phyloP scores from a whole-genome alignment of 2,797 vertebrate genomes.

The Semaprochilodus insignis region DNA sequence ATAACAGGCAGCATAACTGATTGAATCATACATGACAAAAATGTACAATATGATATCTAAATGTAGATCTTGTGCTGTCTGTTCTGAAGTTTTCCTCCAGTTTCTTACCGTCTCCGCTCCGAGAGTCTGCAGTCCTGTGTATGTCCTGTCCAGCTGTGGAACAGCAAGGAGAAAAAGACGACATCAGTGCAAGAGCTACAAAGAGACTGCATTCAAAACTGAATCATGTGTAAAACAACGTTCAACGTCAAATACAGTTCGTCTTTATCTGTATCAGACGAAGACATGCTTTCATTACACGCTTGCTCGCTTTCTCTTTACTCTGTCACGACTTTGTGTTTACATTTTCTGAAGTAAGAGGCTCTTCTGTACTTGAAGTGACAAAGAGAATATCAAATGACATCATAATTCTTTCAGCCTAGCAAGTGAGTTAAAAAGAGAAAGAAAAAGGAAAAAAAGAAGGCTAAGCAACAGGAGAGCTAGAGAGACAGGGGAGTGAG shows the following conservation, averaged over 20 bases:
- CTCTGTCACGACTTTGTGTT: background rate
- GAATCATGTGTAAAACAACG: slow-evolving; percentile 7
- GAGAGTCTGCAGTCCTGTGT: slow-evolving; percentile 96
- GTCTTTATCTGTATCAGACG: too few species aligned
- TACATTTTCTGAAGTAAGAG: too few species aligned
- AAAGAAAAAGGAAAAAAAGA: background rate
- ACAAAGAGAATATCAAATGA: too few species aligned
- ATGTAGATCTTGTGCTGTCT: too few species aligned
- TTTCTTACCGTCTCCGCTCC: slow-evolving; percentile 94
- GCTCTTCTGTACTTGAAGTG: too few species aligned
- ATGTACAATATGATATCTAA: too few species aligned
- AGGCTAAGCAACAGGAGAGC: background rate
- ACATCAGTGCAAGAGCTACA: background rate
- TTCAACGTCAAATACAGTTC: background rate
- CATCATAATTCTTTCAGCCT: too few species aligned
- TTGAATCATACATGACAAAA: too few species aligned
- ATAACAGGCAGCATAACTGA: too few species aligned
- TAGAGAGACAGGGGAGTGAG: slow-evolving; percentile 1
- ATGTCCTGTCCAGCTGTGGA: slow-evolving; percentile 94
- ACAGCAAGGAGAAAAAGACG: slow-evolving; percentile 52
- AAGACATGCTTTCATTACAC: background rate
- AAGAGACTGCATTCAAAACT: too few species aligned
- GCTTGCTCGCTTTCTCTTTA: background rate
- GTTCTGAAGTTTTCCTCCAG: too few species aligned
- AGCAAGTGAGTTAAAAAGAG: background rate